phyloP scores from a whole-genome alignment of 2,113 vertebrate genomes.

The Peromyscus polionotus region DNA sequence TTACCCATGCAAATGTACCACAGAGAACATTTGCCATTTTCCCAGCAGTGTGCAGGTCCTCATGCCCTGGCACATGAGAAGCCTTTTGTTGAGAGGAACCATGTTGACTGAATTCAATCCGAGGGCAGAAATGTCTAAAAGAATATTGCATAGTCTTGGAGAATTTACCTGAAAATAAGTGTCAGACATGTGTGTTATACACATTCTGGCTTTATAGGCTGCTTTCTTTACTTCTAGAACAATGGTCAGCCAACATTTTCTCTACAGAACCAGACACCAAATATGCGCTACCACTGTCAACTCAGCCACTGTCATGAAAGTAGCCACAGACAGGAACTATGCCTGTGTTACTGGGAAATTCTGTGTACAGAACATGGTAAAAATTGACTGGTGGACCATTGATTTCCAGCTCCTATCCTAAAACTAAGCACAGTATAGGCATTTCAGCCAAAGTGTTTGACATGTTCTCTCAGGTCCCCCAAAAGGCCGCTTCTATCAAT shows the following conservation, averaged over 20 bases:
- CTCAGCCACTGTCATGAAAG: neutral
- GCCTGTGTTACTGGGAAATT: neutral
- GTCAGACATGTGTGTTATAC: neutral
- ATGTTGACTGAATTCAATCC: neutral
- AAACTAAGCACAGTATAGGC: neutral
- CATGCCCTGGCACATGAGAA: neutral
- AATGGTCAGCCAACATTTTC: neutral
- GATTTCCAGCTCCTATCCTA: neutral
- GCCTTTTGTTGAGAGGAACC: neutral
- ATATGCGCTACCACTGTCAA: neutral
- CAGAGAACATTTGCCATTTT: neutral
- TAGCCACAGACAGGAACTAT: rapidly evolving
- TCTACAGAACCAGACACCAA: neutral
- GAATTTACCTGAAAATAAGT: constrained; percentile 11
- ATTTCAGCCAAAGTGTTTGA: neutral
- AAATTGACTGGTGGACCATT: neutral
- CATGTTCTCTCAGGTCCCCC: neutral
- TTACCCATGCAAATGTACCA: neutral
- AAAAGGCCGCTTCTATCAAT: neutral
- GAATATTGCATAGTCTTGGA: neutral
- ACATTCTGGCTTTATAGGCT: neutral
- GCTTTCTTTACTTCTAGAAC: neutral
- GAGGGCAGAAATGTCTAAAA: neutral
- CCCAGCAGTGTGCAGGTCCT: neutral
- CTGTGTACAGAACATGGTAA: neutral